phyloP scores from a whole-genome alignment of 2,113 vertebrate species.

The Mirounga angustirostris region DNA sequence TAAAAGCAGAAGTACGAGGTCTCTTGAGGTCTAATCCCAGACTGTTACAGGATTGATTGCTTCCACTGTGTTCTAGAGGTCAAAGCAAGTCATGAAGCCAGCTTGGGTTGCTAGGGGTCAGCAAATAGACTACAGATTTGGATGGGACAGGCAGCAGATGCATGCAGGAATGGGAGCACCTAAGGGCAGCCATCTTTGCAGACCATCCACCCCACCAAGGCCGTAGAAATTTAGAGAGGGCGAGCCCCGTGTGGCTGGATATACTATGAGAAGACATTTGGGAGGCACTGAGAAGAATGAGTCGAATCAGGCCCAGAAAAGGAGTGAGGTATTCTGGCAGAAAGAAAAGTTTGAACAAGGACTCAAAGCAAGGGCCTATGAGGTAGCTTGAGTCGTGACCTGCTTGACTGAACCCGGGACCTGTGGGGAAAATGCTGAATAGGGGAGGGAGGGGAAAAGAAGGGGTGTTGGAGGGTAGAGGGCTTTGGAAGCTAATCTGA shows the following conservation, averaged over 20 bases:
- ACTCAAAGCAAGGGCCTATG: neutral
- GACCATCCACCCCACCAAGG: neutral
- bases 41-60: neutral
- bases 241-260: neutral
- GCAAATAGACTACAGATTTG: neutral
- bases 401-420: neutral
- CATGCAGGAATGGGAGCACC: neutral
- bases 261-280: neutral
- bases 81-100: neutral
- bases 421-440: neutral
- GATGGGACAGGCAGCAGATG: neutral
- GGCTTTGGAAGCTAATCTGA: neutral
- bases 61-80: neutral
- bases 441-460: rapidly evolving
- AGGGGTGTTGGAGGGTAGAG: rapidly evolving
- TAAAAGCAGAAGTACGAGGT: neutral
- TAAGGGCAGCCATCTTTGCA: neutral
- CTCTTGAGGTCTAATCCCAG: neutral
- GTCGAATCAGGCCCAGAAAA: neutral
- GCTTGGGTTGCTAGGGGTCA: neutral
- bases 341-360: neutral
- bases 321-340: neutral
- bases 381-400: neutral
- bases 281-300: neutral
- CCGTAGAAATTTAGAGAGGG: neutral